phyloP scores from a whole-genome alignment of 2,797 vertebrate species.

The Sarcoramphus papa region DNA sequence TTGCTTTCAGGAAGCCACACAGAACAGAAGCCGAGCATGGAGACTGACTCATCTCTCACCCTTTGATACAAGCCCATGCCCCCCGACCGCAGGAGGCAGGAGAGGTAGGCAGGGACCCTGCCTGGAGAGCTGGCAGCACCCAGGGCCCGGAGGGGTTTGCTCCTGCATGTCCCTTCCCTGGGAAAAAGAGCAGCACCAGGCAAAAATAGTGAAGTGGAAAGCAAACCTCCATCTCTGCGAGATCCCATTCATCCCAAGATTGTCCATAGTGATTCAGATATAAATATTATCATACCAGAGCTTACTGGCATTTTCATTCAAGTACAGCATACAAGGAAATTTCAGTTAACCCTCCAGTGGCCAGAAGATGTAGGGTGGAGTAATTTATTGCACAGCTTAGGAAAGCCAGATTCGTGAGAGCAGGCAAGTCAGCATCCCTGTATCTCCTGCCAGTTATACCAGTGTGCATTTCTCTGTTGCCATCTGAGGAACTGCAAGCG shows the following conservation, averaged over 20 bases:
- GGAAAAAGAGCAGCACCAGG: background rate
- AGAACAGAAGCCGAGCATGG: constrained; percentile 40
- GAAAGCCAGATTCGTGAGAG: background rate
- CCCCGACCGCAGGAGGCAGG: background rate
- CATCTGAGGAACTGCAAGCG: background rate
- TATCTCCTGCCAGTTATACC: background rate
- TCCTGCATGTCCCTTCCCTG: background rate
- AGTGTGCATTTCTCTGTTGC: background rate
- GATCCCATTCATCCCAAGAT: background rate
- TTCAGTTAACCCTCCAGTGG: background rate
- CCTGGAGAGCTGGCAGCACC: background rate
- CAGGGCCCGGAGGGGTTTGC: accelerated
- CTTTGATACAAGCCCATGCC: background rate
- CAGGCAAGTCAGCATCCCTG: background rate
- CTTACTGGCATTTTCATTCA: background rate
- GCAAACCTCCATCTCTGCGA: accelerated
- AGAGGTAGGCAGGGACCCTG: background rate
- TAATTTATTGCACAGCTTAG: background rate
- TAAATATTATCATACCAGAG: background rate
- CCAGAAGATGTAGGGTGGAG: background rate
- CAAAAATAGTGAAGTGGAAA: background rate
- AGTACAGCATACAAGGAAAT: background rate
- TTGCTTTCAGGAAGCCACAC: constrained; percentile 66
- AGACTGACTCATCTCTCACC: constrained; percentile 58
- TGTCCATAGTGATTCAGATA: background rate